phyloP scores from a whole-genome alignment of 2,797 vertebrate genomes.

The Intellagama lesueurii region DNA sequence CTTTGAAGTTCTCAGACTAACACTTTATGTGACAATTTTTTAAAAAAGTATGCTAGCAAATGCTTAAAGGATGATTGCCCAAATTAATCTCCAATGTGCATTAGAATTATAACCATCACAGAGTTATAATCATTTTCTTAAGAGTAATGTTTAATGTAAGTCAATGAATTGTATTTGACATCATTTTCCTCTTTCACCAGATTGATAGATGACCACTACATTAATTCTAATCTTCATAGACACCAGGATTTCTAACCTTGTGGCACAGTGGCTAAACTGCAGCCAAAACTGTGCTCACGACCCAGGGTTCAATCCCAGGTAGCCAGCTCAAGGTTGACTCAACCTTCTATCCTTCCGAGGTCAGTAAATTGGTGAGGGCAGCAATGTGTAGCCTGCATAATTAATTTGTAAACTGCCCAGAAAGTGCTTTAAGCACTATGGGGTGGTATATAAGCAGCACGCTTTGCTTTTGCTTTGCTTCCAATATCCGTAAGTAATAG shows the following conservation, averaged over 20 bases:
- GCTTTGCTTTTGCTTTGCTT: no score
- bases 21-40: constrained; percentile 62
- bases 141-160: constrained; percentile 11
- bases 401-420: no score
- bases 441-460: no score
- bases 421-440: no score
- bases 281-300: no score
- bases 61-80: constrained; percentile 27
- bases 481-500: constrained; percentile 8
- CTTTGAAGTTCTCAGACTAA: constrained; percentile 76
- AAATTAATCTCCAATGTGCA: neutral
- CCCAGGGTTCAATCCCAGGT: no score
- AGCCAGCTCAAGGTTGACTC: no score
- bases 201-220: neutral
- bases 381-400: no score
- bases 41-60: constrained; percentile 32
- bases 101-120: neutral
- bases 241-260: neutral
- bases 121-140: neutral
- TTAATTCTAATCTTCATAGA: neutral
- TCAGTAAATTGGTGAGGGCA: no score
- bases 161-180: neutral
- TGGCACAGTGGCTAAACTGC: no score
- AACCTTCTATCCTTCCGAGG: no score
- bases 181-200: accelerated